Base-by-base conservation (phyloP, 2,113 vertebrate species). In the Coregonus clupeaformis region DNA sequence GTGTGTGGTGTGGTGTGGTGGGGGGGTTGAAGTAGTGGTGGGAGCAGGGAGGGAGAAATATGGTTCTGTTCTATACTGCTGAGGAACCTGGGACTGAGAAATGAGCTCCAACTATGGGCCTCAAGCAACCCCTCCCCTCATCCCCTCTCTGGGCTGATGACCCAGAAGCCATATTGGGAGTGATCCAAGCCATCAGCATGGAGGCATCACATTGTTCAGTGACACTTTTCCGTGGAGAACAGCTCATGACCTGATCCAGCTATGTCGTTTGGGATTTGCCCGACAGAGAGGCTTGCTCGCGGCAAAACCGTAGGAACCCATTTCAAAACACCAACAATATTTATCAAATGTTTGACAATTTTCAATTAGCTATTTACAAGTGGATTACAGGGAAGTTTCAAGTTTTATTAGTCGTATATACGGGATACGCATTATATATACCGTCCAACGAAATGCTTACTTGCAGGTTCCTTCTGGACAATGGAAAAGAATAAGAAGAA, bases 301-400 rank as follows among this genome's bases (percentile, higher is more conserved):
- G 3, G 32, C 32, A 14, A 6, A 66, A 72, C 36, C 3, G 29
- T n/a, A 66, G 25, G 13, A 14, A 13, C 62, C 70, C 67, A 73
- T 32, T 52, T 1, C 25, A 25, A 42, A n/a, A 3, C 24, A 52
- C 25, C 6, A 12, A 63, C 80, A 84, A 84, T 76, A 82, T 85
- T 86, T 82, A 71, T 14, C 73, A 83, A 80, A 82, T 83, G 79
- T 83, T 83, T 78, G 63, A 72, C 32, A 49, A 67, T 52, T 73
- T 82, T 84, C 76, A 69, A 77, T 86, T 79, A 71, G 79, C 78
- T 70, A 78, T 80, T 71, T 82, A 80, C 76, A 84, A 71, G 68
- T 0, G 73, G 84, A 87, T 87, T 82, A 89, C 1, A 1, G n/a
- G 69, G 82, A 83, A 82, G 68, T 89, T 80, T 32, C 32, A 32